These are phyloP conservation scores for Trochalopteron elliotii DNA, from an alignment of 2,113 vertebrate species.

Conservation along the genomic window DNA sequence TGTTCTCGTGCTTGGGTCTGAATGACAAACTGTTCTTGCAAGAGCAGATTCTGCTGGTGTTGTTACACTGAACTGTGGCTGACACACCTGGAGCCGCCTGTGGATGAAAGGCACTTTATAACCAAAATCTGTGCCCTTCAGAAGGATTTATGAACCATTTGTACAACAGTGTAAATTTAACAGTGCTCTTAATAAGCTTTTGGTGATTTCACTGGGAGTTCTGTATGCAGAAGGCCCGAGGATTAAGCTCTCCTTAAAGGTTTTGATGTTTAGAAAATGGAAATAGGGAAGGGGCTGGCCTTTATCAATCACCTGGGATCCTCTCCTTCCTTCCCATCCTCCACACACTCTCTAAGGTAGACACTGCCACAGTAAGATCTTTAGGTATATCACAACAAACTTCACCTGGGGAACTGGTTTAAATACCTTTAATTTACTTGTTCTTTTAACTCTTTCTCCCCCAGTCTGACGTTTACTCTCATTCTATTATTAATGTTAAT, in stretches of 20 bases:
- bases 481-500: background rate
- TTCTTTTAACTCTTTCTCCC: background rate
- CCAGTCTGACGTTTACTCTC: background rate
- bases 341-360: background rate
- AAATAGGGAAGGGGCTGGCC: background rate
- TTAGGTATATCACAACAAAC: background rate
- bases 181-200: background rate
- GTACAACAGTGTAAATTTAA: background rate
- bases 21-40: slow-evolving; percentile 23
- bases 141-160: background rate
- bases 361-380: background rate
- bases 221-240: background rate
- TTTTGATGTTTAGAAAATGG: background rate
- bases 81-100: slow-evolving; percentile 1
- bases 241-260: background rate
- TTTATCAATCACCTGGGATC: background rate
- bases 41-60: background rate
- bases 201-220: background rate
- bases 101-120: background rate
- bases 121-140: background rate
- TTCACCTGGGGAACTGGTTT: background rate
- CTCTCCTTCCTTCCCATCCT: background rate
- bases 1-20: slow-evolving; percentile 4
- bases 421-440: background rate
- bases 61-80: background rate